Evolutionary conservation across 2,888 invertebrate genomes (phyloP).

Genomic region (Epirrhoe tristata): DNA sequence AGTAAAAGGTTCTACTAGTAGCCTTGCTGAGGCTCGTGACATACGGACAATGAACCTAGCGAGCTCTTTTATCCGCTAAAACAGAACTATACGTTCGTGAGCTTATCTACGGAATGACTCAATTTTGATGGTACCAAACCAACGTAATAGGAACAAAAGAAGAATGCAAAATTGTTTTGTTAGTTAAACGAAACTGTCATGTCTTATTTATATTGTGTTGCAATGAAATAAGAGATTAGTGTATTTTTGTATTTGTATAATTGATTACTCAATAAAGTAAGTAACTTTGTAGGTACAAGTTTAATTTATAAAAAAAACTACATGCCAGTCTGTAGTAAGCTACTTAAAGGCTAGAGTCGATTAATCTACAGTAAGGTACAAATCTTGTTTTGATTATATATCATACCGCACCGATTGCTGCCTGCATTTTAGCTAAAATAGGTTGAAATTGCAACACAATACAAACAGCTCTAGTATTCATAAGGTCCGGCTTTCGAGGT

Average conservation of each 20-base stretch:
- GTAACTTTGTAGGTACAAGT: not conserved
- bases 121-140: slow-evolving; percentile 7
- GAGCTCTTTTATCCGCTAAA: slow-evolving; percentile 9
- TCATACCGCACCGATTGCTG: slow-evolving; percentile 57
- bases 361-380: slow-evolving; percentile 10
- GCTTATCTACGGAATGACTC: slow-evolving; percentile 2
- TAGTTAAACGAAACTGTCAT: slow-evolving; percentile 15
- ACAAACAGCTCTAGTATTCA: slow-evolving; percentile 37
- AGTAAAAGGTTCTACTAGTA: slow-evolving; percentile 72
- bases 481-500: slow-evolving; percentile 42
- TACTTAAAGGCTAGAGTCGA: slow-evolving; percentile 6
- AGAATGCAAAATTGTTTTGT: not conserved
- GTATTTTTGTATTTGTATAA: no score
- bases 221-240: not conserved
- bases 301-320: not conserved
- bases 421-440: slow-evolving; percentile 49
- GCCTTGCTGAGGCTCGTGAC: slow-evolving; percentile 67
- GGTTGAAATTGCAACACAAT: slow-evolving; percentile 54
- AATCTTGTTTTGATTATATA: slow-evolving; percentile 39
- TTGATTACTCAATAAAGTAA: no score
- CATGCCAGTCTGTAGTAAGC: not conserved
- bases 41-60: slow-evolving; percentile 49
- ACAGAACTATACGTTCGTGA: slow-evolving; percentile 2
- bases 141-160: slow-evolving; percentile 15
- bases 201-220: not conserved